These are phyloP conservation scores for Amaurobius ferox DNA, from an alignment of 2,888 invertebrate genomes.

Conservation along the genomic window DNA sequence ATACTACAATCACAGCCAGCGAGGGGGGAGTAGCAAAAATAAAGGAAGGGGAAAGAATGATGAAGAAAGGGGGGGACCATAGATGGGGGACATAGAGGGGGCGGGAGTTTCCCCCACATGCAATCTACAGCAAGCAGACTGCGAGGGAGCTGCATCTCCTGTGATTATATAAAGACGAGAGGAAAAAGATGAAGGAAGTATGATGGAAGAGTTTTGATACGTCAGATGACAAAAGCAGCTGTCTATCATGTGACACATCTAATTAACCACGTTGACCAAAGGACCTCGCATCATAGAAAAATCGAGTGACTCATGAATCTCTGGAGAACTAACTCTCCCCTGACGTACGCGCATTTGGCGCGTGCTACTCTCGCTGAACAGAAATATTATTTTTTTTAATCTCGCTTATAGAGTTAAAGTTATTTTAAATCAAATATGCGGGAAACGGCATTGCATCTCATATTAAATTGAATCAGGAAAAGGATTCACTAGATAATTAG, in stretches of 20 bases:
- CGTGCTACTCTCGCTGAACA: too few species aligned
- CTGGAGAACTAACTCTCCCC: neutral
- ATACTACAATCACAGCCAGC: conserved; percentile 50
- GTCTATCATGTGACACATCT: conserved; percentile 65
- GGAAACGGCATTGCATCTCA: too few species aligned
- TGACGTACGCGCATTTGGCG: neutral
- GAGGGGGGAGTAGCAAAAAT: conserved; percentile 43
- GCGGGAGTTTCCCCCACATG: conserved; percentile 9
- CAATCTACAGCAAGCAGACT: conserved; percentile 57
- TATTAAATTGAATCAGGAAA: too few species aligned
- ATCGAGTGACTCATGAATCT: conserved; percentile 14
- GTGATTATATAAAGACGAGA: conserved; percentile 3
- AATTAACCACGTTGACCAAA: conserved; percentile 58
- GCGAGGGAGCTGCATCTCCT: neutral
- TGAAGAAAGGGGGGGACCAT: neutral
- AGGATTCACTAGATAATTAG: too few species aligned
- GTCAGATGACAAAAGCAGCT: conserved; percentile 63
- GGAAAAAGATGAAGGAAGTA: conserved; percentile 31
- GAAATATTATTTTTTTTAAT: too few species aligned
- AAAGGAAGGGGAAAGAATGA: conserved; percentile 48
- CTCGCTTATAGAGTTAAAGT: too few species aligned
- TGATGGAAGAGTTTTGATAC: conserved; percentile 50
- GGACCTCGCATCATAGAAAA: neutral
- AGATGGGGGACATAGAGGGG: neutral
- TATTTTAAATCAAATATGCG: too few species aligned